Evolutionary conservation across 2,888 invertebrate species (phyloP), one percentile per base, ranked within the genome.

Genomic region (Scrobipalpa atriplicella): DNA sequence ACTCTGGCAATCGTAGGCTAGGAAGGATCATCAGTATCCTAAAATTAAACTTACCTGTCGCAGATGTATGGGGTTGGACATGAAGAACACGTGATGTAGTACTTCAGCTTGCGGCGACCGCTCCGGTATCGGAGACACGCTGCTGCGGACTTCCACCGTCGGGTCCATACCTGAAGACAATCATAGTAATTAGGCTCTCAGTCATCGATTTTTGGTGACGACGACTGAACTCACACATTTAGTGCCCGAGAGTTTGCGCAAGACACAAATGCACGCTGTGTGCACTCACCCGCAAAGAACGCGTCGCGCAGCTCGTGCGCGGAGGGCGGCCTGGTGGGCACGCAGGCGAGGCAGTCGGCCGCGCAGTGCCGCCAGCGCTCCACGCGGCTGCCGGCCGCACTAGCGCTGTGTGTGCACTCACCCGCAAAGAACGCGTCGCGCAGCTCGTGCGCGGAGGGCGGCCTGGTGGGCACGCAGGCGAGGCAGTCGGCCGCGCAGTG

Each of bases 21-120:
- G 29, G 29, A 29, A 29, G 29, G 29, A 29, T 29, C 29, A 29
- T 29, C 39, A 39, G 39, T 39, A 8, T 13, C 13, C 0, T 11
- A 39, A 9, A 64, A 64, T 38, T 18, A 18, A n/a, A 56, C 70
- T 67, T 9, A 84, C 92, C 88, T 92, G 92, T 79, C 78, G 80
- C 52, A 90, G 74, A 73, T 92, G 89, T 79, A 91, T 89, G 21
- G 91, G 92, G 70, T 92, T 91, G 66, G 92, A 83, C 91, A 92
- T 91, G 67, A 81, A 86, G 66, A 87, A 84, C 70, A 87, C 89
- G 78, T 91, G 88, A 62, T 85, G 81, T 54, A 92, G 67, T 2
- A 91, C 72, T 67, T 90, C 87, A 6, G 86, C 85, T 68, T 86
- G 88, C n/a, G 87, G 84, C 19, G 80, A 72, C 39, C 72, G 78